Evolutionary conservation across 2,888 invertebrate genomes (phyloP).

Genomic region (Branchinecta sandiegonensis): DNA sequence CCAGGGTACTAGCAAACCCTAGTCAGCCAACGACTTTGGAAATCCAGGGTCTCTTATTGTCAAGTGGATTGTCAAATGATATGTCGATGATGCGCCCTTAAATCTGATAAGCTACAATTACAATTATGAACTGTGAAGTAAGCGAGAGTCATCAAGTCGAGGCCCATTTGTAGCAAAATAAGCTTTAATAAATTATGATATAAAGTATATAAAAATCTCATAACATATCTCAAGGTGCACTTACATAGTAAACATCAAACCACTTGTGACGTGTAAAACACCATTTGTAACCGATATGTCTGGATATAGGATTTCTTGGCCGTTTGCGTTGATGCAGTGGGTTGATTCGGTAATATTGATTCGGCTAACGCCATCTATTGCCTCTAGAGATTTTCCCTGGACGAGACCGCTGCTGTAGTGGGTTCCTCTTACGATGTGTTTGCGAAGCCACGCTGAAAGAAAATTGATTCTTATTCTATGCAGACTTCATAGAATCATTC

Average conservation of each 20-base stretch:
- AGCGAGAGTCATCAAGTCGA: too few relatives aligned
- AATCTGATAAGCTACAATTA: too few relatives aligned
- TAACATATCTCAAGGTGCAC: not conserved
- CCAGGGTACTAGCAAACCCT: too few relatives aligned
- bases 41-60: too few relatives aligned
- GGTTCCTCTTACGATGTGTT: constrained; percentile 11
- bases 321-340: constrained; percentile 21
- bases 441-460: constrained; percentile 14
- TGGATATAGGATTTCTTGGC: constrained; percentile 19
- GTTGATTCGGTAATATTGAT: constrained; percentile 7
- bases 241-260: constrained; percentile 18
- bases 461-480: not conserved
- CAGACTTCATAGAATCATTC: not conserved
- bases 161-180: too few relatives aligned
- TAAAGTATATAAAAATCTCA: too few relatives aligned
- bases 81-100: too few relatives aligned
- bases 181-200: too few relatives aligned
- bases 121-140: too few relatives aligned
- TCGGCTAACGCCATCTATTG: not conserved
- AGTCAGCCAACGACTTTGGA: too few relatives aligned
- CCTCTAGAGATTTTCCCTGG: constrained; percentile 1
- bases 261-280: constrained; percentile 21
- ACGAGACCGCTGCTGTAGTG: constrained; percentile 8
- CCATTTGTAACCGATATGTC: constrained; percentile 24
- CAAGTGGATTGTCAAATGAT: too few relatives aligned